Conservation (phyloP, 2,113 vertebrate species). For the Ochotona curzoniae region DNA sequence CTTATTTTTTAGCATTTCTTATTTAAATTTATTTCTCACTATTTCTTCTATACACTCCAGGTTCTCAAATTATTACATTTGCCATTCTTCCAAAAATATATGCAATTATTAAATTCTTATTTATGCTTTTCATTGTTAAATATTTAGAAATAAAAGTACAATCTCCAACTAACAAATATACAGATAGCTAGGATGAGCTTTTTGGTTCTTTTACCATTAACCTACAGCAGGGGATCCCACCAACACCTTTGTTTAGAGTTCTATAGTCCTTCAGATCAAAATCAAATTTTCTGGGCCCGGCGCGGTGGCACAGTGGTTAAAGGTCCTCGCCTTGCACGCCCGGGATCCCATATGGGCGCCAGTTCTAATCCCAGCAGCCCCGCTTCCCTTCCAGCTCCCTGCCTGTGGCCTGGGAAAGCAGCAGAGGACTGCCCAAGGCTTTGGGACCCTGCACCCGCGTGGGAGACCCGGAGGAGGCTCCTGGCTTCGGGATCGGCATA, state of each 20-base stretch:
- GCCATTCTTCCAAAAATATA: not conserved
- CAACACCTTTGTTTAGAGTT: not conserved
- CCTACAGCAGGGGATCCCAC: not conserved
- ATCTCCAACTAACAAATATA: not conserved
- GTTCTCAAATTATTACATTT: not conserved
- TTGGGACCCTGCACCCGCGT: no score
- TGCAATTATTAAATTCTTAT: not conserved
- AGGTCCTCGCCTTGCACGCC: no score
- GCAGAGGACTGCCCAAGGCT: no score
- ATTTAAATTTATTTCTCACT: not conserved
- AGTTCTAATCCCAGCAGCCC: no score
- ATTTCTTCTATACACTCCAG: not conserved
- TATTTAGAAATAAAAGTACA: constrained; percentile 30
- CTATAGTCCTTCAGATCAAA: not conserved
- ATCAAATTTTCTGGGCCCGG: constrained; percentile 20
- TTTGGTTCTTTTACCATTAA: not conserved
- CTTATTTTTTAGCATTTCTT: not conserved
- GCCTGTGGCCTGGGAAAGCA: no score
- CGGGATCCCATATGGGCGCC: no score
- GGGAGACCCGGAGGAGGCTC: no score
- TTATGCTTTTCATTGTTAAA: not conserved
- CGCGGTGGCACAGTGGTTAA: no score
- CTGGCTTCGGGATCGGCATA: no score
- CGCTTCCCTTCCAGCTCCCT: no score
- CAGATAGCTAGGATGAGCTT: not conserved